These are phyloP conservation scores for Phylloscopus trochilus DNA, from an alignment of 2,113 vertebrate genomes.

Conservation along the genomic window DNA sequence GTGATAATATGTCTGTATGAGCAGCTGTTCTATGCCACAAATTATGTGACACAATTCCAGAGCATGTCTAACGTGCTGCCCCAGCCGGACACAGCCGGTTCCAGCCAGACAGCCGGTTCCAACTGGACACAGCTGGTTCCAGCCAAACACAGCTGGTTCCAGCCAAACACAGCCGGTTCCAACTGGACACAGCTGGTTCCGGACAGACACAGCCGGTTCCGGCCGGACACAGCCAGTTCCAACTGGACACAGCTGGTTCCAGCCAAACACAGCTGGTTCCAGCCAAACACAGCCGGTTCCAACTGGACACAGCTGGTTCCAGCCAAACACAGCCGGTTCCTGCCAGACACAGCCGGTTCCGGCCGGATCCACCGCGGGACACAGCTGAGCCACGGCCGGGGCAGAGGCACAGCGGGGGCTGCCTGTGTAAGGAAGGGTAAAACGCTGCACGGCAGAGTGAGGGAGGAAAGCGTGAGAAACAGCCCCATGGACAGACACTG, in stretches of 20 bases:
- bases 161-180: fast-evolving
- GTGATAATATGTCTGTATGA: neutral
- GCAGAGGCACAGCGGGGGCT: fast-evolving
- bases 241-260: fast-evolving
- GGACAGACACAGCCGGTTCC: neutral
- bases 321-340: fast-evolving
- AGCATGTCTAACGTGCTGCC: fast-evolving
- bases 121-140: fast-evolving
- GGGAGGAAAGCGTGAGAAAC: neutral
- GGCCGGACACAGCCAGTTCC: fast-evolving
- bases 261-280: no score
- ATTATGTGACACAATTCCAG: neutral
- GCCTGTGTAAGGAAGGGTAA: fast-evolving
- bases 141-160: no score
- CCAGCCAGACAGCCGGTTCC: fast-evolving
- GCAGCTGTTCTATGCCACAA: neutral
- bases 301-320: no score
- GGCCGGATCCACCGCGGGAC: fast-evolving
- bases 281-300: fast-evolving
- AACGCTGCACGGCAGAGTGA: fast-evolving
- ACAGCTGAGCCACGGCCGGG: fast-evolving
- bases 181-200: no score
- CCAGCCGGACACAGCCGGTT: fast-evolving
- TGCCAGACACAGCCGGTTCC: fast-evolving
- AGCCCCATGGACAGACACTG: fast-evolving